Evolutionary conservation across 2,113 vertebrate genomes (phyloP), one percentile per base, ranked within the genome.

Genomic region (Amblyornis subalaris): DNA sequence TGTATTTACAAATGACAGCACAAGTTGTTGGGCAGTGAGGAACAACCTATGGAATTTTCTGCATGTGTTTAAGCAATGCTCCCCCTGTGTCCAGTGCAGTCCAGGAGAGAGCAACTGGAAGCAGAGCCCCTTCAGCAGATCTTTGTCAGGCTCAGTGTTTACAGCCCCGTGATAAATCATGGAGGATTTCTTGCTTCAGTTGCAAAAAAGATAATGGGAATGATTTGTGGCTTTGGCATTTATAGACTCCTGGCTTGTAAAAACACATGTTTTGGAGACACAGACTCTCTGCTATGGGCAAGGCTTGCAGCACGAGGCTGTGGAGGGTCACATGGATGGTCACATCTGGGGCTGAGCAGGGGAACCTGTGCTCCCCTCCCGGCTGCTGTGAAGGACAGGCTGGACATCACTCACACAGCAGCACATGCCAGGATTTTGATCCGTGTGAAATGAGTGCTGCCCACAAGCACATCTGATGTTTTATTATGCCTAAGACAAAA

Each of bases 11-110:
- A 76, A 38, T 33, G 38, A 33, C 24, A 75, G 8, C 31, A 47
- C 19, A 55, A 66, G 26, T 3, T 72, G 6, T 3, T 7, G 50
- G 31, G 31, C 57, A 38, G 20, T 45, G 55, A 87, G 38, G 70
- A 73, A 45, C 2, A 6, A 53, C 28, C 9, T 28, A 19, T 7
- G 19, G 12, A 17, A 48, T 84, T 51, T 74, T 87, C 8, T 84
- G 25, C 16, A 3, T 0, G 0, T 25, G 20, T 36, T 70, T 76
- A 26, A 25, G 18, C 7, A 45, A 1, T 11, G 23, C 2, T 70
- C 3, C 5, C 1, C 9, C 28, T 0, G 0, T 50, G 23, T 50
- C 18, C 29, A 45, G 1, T 13, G 33, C 72, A 60, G 38, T 5
- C 14, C 58, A 62, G 65, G 22, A 28, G 4, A 31, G 38, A 67